phyloP scores from a whole-genome alignment of 1,140 invertebrate species.

The Leptinotarsa defecta region DNA sequence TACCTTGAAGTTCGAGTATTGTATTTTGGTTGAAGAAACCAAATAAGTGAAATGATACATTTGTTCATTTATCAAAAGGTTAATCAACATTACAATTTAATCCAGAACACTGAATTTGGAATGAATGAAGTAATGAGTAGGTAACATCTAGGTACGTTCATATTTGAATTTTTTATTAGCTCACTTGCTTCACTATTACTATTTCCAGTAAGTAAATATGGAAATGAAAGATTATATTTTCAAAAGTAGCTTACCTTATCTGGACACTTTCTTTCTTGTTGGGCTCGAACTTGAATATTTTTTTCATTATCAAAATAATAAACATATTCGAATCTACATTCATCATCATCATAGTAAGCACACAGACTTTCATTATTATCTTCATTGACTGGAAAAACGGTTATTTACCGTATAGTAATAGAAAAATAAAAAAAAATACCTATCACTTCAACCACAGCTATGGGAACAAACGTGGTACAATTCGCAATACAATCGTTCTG shows the following conservation, averaged over 20 bases:
- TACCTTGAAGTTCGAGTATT: too few species aligned
- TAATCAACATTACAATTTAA: too few species aligned
- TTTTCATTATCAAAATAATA: conserved; percentile 71
- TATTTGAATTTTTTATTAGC: too few species aligned
- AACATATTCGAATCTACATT: conserved; percentile 82
- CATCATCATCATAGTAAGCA: conserved; percentile 80
- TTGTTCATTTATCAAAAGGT: too few species aligned
- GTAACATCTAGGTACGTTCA: too few species aligned
- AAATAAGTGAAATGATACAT: too few species aligned
- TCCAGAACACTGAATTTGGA: too few species aligned
- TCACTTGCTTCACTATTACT: too few species aligned
- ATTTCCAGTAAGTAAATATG: too few species aligned
- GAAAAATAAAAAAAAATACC: conserved; percentile 48
- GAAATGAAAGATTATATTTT: too few species aligned
- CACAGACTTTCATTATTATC: conserved; percentile 74
- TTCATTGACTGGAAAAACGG: conserved; percentile 64
- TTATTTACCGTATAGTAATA: background rate
- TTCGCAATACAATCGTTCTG: conserved; percentile 61
- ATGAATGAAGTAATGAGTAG: too few species aligned
- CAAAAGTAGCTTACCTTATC: conserved; percentile 62
- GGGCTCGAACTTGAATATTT: conserved; percentile 62
- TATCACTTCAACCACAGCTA: conserved; percentile 50
- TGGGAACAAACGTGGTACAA: conserved; percentile 66
- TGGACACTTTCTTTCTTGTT: conserved; percentile 79
- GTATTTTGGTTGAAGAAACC: too few species aligned